phyloP scores from a whole-genome alignment of 2,888 invertebrate genomes.

The Gastracanthus pulcherrimus region DNA sequence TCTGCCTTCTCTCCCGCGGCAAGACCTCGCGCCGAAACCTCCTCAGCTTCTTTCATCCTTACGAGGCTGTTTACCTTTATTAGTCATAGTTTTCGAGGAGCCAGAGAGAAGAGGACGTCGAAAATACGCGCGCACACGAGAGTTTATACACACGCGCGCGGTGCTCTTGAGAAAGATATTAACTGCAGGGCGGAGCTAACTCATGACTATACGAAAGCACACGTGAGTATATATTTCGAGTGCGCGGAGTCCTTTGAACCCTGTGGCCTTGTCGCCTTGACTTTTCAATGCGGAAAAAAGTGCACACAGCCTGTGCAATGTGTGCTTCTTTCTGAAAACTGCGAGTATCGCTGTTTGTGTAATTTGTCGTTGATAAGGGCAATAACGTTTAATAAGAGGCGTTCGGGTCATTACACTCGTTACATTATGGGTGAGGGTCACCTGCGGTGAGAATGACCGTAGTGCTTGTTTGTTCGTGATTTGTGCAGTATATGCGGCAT shows the following conservation, averaged over 20 bases:
- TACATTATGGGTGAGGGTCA: background rate
- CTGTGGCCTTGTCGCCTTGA: background rate
- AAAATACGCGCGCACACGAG: background rate
- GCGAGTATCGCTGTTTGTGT: background rate
- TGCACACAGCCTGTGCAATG: no score
- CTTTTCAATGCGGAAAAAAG: background rate
- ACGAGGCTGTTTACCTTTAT: conserved; percentile 32
- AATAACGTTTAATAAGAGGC: background rate
- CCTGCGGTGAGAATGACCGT: background rate
- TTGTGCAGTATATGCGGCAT: no score
- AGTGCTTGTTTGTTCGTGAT: no score
- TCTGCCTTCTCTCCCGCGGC: background rate
- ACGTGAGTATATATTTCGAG: background rate
- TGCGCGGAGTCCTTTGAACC: conserved; percentile 23
- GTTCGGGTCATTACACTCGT: background rate
- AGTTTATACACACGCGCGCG: no score
- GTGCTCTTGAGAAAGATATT: conserved; percentile 7
- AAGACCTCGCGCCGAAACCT: background rate
- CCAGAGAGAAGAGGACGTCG: background rate
- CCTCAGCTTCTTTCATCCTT: conserved; percentile 13
- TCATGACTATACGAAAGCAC: no score
- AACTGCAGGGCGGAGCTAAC: conserved; percentile 5
- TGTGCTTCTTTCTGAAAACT: background rate
- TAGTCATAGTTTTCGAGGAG: conserved; percentile 22
- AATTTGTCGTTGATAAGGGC: background rate